Evolutionary conservation across 2,888 invertebrate genomes (phyloP), one percentile per base, ranked within the genome.

Genomic region (Leptinotarsa juncta): DNA sequence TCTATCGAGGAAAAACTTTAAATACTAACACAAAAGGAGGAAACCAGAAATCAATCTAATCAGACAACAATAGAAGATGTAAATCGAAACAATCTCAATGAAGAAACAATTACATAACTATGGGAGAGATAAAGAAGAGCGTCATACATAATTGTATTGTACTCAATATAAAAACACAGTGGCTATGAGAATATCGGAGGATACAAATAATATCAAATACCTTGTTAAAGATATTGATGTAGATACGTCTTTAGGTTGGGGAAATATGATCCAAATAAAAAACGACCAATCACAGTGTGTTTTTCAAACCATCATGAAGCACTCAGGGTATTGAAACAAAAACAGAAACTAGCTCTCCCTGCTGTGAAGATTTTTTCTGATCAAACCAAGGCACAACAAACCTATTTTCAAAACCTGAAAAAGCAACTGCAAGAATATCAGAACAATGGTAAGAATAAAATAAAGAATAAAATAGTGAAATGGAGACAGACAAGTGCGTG

Each of bases 71-170:
- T n/a, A n/a, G n/a, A n/a, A n/a, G n/a, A n/a, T n/a, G n/a, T n/a
- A n/a, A n/a, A n/a, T n/a, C n/a, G n/a, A n/a, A n/a, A n/a, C n/a
- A n/a, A n/a, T n/a, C n/a, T n/a, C n/a, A n/a, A n/a, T n/a, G n/a
- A n/a, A n/a, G n/a, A n/a, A n/a, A n/a, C n/a, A n/a, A n/a, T n/a
- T n/a, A n/a, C n/a, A n/a, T n/a, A n/a, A n/a, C n/a, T n/a, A n/a
- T n/a, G n/a, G n/a, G n/a, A n/a, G n/a, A n/a, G n/a, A n/a, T n/a
- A n/a, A n/a, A n/a, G n/a, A 67, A 67, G 50, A 50, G 48, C 66
- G 18, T 66, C 66, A 66, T 49, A 66, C 66, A 66, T 66, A 66
- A n/a, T n/a, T n/a, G n/a, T n/a, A 66, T 66, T 66, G 66, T 66
- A 48, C 66, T 12, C 66, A 49, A 66, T 66, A 66, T 66, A 66